Evolutionary conservation across 1,140 invertebrate species (phyloP), one percentile per base, ranked within the genome.

Genomic region (Tetranychus urticae): DNA sequence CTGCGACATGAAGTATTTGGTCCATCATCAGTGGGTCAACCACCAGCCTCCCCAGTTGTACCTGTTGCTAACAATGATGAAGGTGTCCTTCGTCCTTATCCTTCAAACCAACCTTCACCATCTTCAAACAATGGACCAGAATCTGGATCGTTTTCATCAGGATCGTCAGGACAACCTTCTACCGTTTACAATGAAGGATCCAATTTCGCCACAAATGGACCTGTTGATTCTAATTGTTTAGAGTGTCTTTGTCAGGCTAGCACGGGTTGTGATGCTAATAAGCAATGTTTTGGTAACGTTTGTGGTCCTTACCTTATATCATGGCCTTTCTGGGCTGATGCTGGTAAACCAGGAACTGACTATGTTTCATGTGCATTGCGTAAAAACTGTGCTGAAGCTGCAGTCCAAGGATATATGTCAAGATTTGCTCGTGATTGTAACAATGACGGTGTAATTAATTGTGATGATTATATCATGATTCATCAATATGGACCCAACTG

Each of bases 391-490:
- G 81, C 85, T 5, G 83, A 82, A 23, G 68, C 75, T 55, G 71
- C 82, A 3, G 80, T 88, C 46, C 79, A 82, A 70, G 79, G 78
- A 35, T 89, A 88, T 69, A 87, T 88, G 85, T 70, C 70, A n/a
- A 52, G 50, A n/a, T 87, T 80, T 68, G 77, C 76, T 66, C 76
- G 86, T 81, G 86, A 89, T 72, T 89, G 85, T 69, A 86, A 86
- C 67, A 75, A 46, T 14, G 61, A 65, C 47, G 56, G 63, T 1
- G 8, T 2, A 31, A 58, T 64, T 33, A 42, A 64, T 37, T 65
- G 65, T 54, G 23, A 56, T 54, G 65, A 65, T 54, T 52, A 54
- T 12, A 81, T 81, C 60, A 76, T 81, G 10, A 86, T 89, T 67
- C 87, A 89, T 72, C 69, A 68, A 46, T 33, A 63, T 2, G 68